Conservation (phyloP, 2,797 vertebrate genomes). For the Eutrigla gurnardus region DNA sequence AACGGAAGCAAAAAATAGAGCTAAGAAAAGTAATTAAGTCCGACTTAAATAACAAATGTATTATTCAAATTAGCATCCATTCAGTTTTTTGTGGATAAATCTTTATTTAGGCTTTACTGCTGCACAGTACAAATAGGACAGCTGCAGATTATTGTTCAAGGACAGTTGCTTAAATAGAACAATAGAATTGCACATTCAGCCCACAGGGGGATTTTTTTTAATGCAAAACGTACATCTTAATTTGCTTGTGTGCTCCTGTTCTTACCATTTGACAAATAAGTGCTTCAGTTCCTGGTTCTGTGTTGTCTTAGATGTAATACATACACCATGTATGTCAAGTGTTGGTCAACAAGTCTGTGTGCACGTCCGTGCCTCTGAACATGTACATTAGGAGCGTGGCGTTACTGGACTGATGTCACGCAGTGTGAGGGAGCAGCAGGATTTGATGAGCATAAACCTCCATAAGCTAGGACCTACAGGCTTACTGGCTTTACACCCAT, state of each 20-base stretch:
- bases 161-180: too few relatives aligned
- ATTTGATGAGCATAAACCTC: constrained; percentile 75
- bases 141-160: background rate
- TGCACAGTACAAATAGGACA: background rate
- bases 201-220: too few relatives aligned
- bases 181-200: background rate
- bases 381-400: background rate
- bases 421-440: constrained; percentile 54
- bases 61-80: background rate
- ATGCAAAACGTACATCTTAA: too few relatives aligned
- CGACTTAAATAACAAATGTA: background rate
- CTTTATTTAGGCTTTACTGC: constrained; percentile 3
- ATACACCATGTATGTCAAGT: background rate
- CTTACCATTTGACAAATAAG: background rate
- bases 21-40: background rate
- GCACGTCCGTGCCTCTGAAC: background rate
- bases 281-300: constrained; percentile 1
- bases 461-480: constrained; percentile 69
- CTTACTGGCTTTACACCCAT: constrained; percentile 75
- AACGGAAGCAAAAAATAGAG: background rate
- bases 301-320: background rate
- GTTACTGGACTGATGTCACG: constrained; percentile 52
- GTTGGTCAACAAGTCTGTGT: background rate
- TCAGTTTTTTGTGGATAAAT: background rate
- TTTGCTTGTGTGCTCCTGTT: too few relatives aligned